Base-by-base conservation (phyloP, 2,113 vertebrate species). In the Leptobrachium ailaonicum region DNA sequence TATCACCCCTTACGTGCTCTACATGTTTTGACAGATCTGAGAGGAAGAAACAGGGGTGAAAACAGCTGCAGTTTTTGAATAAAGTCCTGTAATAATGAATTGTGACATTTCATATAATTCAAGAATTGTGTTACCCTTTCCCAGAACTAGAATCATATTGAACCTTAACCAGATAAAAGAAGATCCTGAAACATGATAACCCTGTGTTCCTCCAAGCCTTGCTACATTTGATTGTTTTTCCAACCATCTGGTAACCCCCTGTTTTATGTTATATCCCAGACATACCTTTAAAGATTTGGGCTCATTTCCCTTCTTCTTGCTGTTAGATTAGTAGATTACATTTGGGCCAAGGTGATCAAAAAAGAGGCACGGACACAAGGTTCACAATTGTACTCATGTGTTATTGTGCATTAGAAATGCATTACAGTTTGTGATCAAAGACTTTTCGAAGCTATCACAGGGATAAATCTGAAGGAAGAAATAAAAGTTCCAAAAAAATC, bases 171-270 rank as follows among this genome's bases (percentile, higher is more conserved):
- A 63, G 53, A 78, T 63, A 77, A 78, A 71, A 77, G 56, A 70
- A 41, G 54, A 71, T 71, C 41, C 68, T 71, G 76, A 78, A 77
- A 78, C 68, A 64, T 63, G 76, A 78, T 78, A 71, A 64, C 54
- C 6, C 42, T 64, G n/a, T 41, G 56, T 60, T 77, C 43, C 60
- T n/a, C 63, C 63, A 58, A 77, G 47, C 60, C 40, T 43, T 67
- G 32, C 40, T 66, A 64, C 60, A 71, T 77, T n/a, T 71, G 76
- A 71, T 78, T 71, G 47, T 78, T 60, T 71, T 77, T 78, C n/a
- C 32, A 20, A 56, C 54, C 67, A 78, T 71, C 68, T 78, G 76
- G 50, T 63, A 78, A 63, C 56, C 66, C 60, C 58, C 66, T 77
- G 75, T 60, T 77, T 60, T 58, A 77, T 47, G 68, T 69, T 58